These are phyloP conservation scores for Cherax quadricarinatus DNA, from an alignment of 1,140 invertebrate genomes.

Conservation along the genomic window DNA sequence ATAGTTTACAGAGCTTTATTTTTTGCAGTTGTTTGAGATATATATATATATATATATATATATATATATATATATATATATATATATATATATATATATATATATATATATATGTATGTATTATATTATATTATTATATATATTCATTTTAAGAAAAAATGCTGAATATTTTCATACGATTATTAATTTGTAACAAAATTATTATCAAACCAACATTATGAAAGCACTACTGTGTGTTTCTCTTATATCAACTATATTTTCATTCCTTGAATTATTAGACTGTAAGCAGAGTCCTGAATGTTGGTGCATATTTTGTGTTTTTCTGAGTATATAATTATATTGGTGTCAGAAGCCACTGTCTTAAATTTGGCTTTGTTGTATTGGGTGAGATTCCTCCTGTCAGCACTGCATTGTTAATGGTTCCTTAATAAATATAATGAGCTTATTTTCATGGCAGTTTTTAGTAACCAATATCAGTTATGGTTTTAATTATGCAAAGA, in stretches of 20 bases:
- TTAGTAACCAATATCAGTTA: background rate
- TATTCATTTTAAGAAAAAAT: too few relatives aligned
- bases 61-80: too few relatives aligned
- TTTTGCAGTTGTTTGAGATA: background rate
- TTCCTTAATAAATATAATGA: conserved; percentile 14
- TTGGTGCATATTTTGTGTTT: conserved; percentile 17
- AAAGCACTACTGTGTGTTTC: background rate
- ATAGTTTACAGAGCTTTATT: background rate
- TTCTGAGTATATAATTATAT: background rate
- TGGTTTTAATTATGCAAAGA: background rate
- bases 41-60: too few relatives aligned
- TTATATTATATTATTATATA: too few relatives aligned
- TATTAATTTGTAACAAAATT: background rate
- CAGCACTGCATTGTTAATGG: conserved; percentile 10
- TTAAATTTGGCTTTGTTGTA: background rate
- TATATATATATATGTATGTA: too few relatives aligned
- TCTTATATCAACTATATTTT: background rate
- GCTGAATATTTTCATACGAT: background rate
- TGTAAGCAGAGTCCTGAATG: background rate
- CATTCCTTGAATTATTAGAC: conserved; percentile 7
- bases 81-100: too few relatives aligned
- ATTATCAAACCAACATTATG: background rate
- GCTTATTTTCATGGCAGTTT: background rate
- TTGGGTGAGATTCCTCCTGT: conserved; percentile 14
- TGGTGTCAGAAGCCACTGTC: background rate